A percentile compares a stretch with the other conserved stretches of the same genome.
phyloP scores from a whole-genome alignment of 2,888 invertebrate genomes.

The Brachypalpus laphriformis region DNA sequence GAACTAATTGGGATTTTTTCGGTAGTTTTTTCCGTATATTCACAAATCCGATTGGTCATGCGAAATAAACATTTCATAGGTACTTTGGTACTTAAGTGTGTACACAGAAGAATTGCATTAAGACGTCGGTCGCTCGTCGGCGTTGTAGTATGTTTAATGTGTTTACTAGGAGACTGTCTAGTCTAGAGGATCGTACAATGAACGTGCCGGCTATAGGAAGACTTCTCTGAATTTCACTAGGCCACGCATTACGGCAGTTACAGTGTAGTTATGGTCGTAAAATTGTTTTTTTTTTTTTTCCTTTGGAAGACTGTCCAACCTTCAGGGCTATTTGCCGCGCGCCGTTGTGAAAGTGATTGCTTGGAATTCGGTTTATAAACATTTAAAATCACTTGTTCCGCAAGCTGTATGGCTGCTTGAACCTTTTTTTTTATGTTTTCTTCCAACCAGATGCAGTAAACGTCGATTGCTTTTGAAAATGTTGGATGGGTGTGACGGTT shows the following conservation, averaged over 20 bases:
- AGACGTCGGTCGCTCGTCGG: background rate
- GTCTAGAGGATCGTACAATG: background rate
- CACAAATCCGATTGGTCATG: constrained; percentile 37
- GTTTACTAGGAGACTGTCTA: background rate
- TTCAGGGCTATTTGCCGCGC: background rate
- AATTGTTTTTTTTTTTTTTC: background rate
- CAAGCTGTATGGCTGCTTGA: constrained; percentile 5
- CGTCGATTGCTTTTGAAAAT: background rate
- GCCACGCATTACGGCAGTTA: background rate
- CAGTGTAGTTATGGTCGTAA: background rate
- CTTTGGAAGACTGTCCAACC: constrained; percentile 2
- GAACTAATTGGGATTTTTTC: constrained; percentile 17
- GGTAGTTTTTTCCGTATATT: constrained; percentile 7
- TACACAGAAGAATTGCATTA: background rate
- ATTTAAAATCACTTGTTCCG: constrained; percentile 35
- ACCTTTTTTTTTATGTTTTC: background rate
- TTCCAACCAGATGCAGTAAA: background rate
- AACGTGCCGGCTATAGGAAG: background rate
- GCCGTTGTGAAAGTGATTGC: constrained; percentile 42
- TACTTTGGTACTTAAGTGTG: background rate
- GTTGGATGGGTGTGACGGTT: constrained; percentile 41
- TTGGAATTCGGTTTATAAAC: constrained; percentile 10
- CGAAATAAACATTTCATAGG: background rate
- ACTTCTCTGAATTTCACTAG: constrained; percentile 11
- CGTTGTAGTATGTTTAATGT: background rate